A percentile compares a stretch with the other conserved stretches of the same genome.
Conservation (phyloP, 2,113 vertebrate genomes). For the Syngnathus floridae region DNA sequence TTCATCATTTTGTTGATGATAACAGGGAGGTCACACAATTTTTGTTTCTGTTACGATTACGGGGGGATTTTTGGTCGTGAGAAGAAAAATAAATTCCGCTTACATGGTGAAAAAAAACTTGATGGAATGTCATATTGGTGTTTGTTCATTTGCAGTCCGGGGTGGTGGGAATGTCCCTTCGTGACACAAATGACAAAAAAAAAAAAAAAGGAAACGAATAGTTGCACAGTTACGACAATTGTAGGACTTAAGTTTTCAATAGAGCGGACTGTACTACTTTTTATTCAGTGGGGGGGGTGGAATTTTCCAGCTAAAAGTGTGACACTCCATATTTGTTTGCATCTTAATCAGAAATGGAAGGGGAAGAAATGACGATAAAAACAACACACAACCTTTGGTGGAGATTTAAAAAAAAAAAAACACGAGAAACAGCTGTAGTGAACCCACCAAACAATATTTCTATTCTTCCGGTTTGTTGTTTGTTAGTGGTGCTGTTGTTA, state of each 20-base stretch:
- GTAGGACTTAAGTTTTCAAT: too few relatives aligned
- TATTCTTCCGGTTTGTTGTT: slow-evolving; percentile 6
- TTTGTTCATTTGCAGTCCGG: not conserved
- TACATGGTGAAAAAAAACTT: not conserved
- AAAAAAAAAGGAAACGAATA: not conserved
- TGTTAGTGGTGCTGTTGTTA: slow-evolving; percentile 11
- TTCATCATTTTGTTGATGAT: not conserved
- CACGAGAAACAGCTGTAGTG: not conserved
- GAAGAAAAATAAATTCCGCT: not conserved
- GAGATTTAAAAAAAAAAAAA: not conserved
- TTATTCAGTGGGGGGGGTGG: too few relatives aligned
- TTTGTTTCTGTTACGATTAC: not conserved
- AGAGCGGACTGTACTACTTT: too few relatives aligned
- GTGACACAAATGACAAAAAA: not conserved
- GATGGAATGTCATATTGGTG: not conserved
- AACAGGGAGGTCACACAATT: not conserved
- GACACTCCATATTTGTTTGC: too few relatives aligned
- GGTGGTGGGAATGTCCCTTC: not conserved
- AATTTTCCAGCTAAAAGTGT: not conserved
- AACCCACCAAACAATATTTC: not conserved
- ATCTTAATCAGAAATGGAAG: too few relatives aligned
- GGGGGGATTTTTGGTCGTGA: not conserved
- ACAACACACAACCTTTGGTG: not conserved
- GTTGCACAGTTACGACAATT: too few relatives aligned
- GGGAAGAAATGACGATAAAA: not conserved